These are phyloP conservation scores for Bungarus multicinctus DNA, from an alignment of 2,113 vertebrate genomes.

Conservation along the genomic window DNA sequence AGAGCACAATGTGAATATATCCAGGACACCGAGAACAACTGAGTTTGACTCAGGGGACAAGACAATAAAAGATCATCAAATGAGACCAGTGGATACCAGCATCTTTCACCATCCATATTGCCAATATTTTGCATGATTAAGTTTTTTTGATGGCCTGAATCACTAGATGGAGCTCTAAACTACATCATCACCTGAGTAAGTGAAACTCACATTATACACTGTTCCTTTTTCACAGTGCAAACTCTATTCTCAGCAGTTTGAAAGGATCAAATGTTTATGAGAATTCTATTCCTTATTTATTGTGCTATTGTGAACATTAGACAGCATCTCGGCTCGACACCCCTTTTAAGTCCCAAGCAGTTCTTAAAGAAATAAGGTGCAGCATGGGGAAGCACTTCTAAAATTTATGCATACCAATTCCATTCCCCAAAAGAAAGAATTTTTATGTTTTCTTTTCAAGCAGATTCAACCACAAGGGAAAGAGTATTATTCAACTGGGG, in stretches of 20 bases:
- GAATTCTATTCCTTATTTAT: neutral
- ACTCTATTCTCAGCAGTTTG: neutral
- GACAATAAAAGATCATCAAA: neutral
- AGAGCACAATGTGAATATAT: neutral
- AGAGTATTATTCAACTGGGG: no score
- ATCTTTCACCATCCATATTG: neutral
- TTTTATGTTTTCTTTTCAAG: neutral
- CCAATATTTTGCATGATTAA: neutral
- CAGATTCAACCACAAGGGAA: neutral
- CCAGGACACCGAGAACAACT: neutral
- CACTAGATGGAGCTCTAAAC: constrained; percentile 26
- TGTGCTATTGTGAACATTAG: neutral
- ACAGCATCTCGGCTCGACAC: neutral
- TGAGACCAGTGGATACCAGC: neutral
- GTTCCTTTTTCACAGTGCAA: neutral
- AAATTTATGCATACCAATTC: neutral
- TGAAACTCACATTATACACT: neutral
- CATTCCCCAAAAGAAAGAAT: neutral
- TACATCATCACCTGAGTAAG: neutral
- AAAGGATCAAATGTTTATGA: neutral
- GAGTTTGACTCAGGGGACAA: neutral
- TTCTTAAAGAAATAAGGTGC: neutral
- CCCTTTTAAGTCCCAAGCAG: neutral
- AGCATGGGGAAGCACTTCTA: neutral
- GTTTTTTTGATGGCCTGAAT: constrained; percentile 4